phyloP scores from a whole-genome alignment of 2,113 vertebrate genomes.

The Neodontobutis hainanensis region DNA sequence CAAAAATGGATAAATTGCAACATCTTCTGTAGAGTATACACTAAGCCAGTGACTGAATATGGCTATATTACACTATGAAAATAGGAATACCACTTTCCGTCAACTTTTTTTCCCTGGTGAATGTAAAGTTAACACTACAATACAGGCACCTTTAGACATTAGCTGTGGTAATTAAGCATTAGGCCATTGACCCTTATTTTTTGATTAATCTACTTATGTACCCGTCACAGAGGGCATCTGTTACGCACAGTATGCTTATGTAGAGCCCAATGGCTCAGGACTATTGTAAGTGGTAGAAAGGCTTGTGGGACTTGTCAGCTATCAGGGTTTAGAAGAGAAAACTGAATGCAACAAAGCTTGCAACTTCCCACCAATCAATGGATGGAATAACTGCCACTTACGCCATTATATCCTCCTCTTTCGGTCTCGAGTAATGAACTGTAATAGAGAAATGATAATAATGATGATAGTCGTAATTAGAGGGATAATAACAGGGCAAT shows the following conservation, averaged over 20 bases:
- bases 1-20: no score
- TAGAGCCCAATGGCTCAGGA: conserved; percentile 69
- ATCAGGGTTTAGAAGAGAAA: conserved; percentile 29
- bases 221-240: conserved; percentile 72
- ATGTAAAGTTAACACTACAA: no score
- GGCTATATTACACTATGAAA: no score
- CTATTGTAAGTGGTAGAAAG: conserved; percentile 68
- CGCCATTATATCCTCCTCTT: conserved; percentile 60
- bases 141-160: no score
- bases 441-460: conserved; percentile 77
- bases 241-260: conserved; percentile 72
- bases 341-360: conserved; percentile 38
- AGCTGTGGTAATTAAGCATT: no score
- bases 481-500: conserved; percentile 68
- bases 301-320: conserved; percentile 33
- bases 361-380: conserved; percentile 49
- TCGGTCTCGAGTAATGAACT: conserved; percentile 71
- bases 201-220: conserved; percentile 19
- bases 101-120: no score
- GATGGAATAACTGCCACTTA: conserved; percentile 57
- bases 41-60: no score
- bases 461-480: conserved; percentile 73
- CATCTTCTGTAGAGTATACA: no score
- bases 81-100: no score
- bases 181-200: no score